Evolutionary conservation across 2,888 invertebrate genomes (phyloP), one percentile per base, ranked within the genome.

Genomic region (Andrena trimmerana): DNA sequence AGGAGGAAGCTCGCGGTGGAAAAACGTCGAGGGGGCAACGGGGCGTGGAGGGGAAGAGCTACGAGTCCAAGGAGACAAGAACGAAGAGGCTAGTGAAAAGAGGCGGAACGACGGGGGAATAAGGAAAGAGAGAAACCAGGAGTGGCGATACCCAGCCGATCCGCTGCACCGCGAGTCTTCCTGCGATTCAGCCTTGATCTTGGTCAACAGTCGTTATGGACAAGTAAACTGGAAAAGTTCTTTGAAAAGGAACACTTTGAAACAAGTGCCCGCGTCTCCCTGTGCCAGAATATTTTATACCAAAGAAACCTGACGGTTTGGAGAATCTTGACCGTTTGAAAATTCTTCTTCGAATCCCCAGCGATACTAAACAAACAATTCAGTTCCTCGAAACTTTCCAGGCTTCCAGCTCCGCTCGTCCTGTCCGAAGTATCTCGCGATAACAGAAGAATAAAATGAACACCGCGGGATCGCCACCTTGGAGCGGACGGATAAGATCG

Each of bases 1-100:
- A 60, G 77, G 71, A 82, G 76, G 77, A 78, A 71, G 70, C 75
- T 59, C 77, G 74, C 67, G 76, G 48, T 70, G 67, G 78, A 73
- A 74, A 83, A 84, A 27, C 54, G 63, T 29, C 52, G 48, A 57
- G 69, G 27, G 65, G 60, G 68, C 74, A 68, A 13, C 48, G 36
- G 42, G 60, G 36, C 7, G 2, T 60, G 67, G 71, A 24, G 48
- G 29, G 54, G 60, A 59, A 48, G 50, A 50, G 33, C n/a, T 33
- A 72, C 31, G n/a, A 59, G 27, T 20, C 6, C n/a, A 42, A 62
- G 48, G 24, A 31, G 27, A 60, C 63, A 42, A 36, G 48, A 69
- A 33, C 36, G 57, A 29, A 27, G 48, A 20, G 33, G 65, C 66
- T 50, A 27, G 48, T 0, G 62, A 10, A 62, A 29, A 36, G 42